phyloP scores from a whole-genome alignment of 2,888 invertebrate genomes.

The Dichetophora obliterata region DNA sequence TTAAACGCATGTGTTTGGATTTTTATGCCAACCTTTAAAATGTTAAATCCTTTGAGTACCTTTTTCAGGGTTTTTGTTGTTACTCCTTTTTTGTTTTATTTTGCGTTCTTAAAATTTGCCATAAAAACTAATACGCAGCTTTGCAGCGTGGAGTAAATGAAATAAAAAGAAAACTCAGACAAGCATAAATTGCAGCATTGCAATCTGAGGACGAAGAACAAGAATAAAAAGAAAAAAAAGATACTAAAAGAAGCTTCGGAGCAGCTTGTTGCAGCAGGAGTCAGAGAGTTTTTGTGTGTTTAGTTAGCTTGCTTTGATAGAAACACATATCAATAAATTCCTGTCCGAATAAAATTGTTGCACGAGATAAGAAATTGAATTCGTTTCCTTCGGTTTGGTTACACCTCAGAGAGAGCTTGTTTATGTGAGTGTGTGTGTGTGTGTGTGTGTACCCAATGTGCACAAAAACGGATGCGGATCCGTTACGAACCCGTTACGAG shows the following conservation, averaged over 20 bases:
- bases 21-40: slow-evolving; percentile 36
- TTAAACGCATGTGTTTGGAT: slow-evolving; percentile 38
- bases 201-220: not conserved
- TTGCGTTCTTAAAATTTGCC: not conserved
- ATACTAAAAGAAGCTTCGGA: not conserved
- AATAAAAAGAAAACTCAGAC: slow-evolving; percentile 11
- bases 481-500: no score
- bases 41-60: slow-evolving; percentile 27
- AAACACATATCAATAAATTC: slow-evolving; percentile 45
- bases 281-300: not conserved
- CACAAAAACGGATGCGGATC: no score
- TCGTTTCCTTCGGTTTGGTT: slow-evolving; percentile 2
- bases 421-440: not conserved
- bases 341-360: slow-evolving; percentile 36
- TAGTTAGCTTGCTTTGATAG: slow-evolving; percentile 4
- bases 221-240: not conserved
- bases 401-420: not conserved
- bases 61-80: slow-evolving; percentile 21
- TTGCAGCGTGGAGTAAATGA: slow-evolving; percentile 5
- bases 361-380: slow-evolving; percentile 39
- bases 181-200: slow-evolving; percentile 4
- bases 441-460: no score
- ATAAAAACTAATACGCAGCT: slow-evolving; percentile 16
- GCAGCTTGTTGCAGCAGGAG: not conserved
- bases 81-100: slow-evolving; percentile 6